Conservation (phyloP, 1,140 invertebrate species). For the Pachypeltis micranthus region DNA sequence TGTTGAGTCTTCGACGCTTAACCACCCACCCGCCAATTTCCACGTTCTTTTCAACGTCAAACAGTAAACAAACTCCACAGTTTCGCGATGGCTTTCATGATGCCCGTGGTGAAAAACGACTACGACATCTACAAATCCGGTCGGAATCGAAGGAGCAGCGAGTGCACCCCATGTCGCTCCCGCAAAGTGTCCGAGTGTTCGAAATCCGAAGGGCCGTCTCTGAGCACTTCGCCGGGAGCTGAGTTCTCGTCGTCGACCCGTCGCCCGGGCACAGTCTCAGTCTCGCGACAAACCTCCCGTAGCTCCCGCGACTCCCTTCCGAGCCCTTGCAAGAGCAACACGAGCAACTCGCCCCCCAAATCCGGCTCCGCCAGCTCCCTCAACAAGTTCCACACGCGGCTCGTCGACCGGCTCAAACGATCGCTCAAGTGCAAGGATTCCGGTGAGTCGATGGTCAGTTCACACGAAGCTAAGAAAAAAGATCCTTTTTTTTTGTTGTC, state of each 20-base stretch:
- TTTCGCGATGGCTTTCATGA: conserved; percentile 82
- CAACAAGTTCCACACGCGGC: conserved; percentile 71
- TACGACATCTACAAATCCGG: conserved; percentile 82
- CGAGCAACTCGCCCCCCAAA: conserved; percentile 49
- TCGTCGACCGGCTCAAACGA: conserved; percentile 70
- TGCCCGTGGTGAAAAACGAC: conserved; percentile 84
- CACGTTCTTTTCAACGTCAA: too few relatives aligned
- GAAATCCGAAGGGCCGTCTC: conserved; percentile 55
- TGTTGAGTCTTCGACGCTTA: too few relatives aligned
- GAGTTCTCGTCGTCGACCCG: conserved; percentile 47
- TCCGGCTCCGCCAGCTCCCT: conserved; percentile 46
- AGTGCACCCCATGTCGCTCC: conserved; percentile 56
- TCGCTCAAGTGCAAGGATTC: conserved; percentile 54
- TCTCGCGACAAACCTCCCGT: conserved; percentile 44
- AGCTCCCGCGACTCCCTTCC: conserved; percentile 45
- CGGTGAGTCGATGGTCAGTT: conserved; percentile 22
- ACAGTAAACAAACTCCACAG: too few relatives aligned
- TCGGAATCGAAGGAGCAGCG: conserved; percentile 55
- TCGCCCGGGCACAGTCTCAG: conserved; percentile 46
- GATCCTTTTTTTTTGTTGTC: too few relatives aligned
- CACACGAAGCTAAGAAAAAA: conserved; percentile 1
- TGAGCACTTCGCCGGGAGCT: conserved; percentile 57
- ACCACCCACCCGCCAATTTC: too few relatives aligned
- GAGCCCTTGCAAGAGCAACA: conserved; percentile 41
- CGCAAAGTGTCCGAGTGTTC: conserved; percentile 67